Conservation (phyloP, 1,140 invertebrate species). For the Oncopeltus fasciatus region DNA sequence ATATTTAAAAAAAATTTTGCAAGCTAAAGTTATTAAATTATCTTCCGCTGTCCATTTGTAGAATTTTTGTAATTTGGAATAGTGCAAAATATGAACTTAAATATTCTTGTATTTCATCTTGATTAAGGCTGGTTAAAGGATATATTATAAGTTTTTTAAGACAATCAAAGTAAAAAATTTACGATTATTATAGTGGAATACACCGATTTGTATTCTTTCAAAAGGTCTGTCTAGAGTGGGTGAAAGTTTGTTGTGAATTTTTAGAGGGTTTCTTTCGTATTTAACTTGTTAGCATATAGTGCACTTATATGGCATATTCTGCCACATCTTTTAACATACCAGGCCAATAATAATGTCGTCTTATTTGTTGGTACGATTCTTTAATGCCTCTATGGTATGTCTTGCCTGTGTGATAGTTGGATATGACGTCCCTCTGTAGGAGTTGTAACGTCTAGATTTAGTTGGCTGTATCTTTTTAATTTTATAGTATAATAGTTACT, state of each 20-base stretch:
- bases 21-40: background rate
- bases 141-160: background rate
- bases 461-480: background rate
- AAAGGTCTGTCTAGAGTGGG: background rate
- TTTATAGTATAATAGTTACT: background rate
- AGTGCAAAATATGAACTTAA: background rate
- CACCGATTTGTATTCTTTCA: background rate
- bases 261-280: background rate
- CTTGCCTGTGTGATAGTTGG: background rate
- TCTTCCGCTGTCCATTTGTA: conserved; percentile 8
- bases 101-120: background rate
- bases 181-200: background rate
- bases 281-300: background rate
- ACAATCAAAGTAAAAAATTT: conserved; percentile 7
- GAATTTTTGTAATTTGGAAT: background rate
- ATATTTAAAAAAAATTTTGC: background rate
- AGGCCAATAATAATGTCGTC: background rate
- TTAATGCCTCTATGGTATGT: background rate
- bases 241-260: background rate
- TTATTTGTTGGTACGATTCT: background rate
- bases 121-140: background rate
- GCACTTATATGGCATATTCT: background rate
- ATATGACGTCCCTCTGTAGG: background rate
- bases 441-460: background rate
- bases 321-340: background rate